Evolutionary conservation across 2,888 invertebrate species (phyloP).

Genomic region (Acanthosepion esculentum): DNA sequence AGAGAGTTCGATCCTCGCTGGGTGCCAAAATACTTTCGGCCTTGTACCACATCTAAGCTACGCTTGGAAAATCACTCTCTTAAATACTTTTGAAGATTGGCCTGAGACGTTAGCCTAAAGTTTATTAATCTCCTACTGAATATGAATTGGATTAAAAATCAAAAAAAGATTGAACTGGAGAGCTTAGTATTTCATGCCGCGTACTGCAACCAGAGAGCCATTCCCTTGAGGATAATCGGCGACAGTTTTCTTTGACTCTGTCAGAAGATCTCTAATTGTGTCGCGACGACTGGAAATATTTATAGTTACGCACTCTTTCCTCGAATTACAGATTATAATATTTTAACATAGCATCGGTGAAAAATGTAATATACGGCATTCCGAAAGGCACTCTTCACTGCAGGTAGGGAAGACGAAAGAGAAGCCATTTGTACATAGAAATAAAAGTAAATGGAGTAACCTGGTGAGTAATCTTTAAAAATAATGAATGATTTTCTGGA

Average conservation of each 20-base stretch:
- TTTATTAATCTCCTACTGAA: too few species aligned
- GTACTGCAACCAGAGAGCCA: background rate
- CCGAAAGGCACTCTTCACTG: background rate
- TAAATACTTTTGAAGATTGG: too few species aligned
- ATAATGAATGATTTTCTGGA: too few species aligned
- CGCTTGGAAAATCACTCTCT: too few species aligned
- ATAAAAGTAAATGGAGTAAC: background rate
- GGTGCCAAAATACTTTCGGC: too few species aligned
- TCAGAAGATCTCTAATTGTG: slow-evolving; percentile 12
- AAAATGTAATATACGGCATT: background rate
- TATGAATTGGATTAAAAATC: too few species aligned
- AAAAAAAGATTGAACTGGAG: background rate
- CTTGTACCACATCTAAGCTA: too few species aligned
- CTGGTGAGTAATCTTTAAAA: background rate
- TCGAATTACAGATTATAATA: slow-evolving; percentile 1
- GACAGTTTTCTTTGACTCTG: background rate
- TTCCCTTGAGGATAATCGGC: background rate
- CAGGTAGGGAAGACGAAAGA: background rate
- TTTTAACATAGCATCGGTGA: slow-evolving; percentile 2
- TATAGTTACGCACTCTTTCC: slow-evolving; percentile 12
- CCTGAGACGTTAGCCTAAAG: too few species aligned
- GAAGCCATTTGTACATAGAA: background rate
- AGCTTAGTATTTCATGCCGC: background rate
- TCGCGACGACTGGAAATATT: background rate
- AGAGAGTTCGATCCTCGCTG: too few species aligned